Percentiles rank a stretch among this genome's conserved stretches.
These are phyloP conservation scores for Augochlora pura DNA, from an alignment of 1,140 invertebrate species.

Conservation along the genomic window DNA sequence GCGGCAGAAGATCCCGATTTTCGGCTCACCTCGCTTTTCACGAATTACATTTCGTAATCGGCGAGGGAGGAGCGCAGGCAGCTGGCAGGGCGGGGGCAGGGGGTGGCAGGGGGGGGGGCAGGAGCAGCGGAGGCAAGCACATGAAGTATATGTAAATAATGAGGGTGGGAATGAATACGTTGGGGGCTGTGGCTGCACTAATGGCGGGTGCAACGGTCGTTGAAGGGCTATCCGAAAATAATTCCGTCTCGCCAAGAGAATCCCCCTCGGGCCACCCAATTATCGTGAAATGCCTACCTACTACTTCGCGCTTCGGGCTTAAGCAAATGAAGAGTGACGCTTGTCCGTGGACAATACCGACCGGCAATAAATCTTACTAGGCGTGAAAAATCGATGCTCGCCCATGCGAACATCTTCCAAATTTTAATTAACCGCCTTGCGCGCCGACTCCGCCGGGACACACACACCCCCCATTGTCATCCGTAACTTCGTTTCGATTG, in stretches of 20 bases:
- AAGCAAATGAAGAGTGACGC: conserved; percentile 65
- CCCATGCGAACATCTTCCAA: not conserved
- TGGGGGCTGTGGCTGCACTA: conserved; percentile 62
- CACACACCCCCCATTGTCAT: too few relatives aligned
- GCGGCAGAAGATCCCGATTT: conserved; percentile 48
- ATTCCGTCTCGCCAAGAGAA: conserved; percentile 64
- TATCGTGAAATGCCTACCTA: conserved; percentile 72
- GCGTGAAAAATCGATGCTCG: conserved; percentile 32
- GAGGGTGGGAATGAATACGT: conserved; percentile 74
- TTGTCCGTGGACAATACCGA: conserved; percentile 43
- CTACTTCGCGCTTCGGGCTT: conserved; percentile 68
- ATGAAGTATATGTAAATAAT: conserved; percentile 78
- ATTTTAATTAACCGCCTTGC: too few relatives aligned
- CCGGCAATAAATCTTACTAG: conserved; percentile 52
- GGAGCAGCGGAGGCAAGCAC: conserved; percentile 56
- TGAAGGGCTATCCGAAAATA: conserved; percentile 76
- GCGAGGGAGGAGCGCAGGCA: not conserved
- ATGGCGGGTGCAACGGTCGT: conserved; percentile 76
- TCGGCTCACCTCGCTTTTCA: conserved; percentile 44
- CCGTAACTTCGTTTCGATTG: too few relatives aligned
- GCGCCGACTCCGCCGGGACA: too few relatives aligned
- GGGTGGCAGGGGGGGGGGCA: not conserved
- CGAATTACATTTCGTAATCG: conserved; percentile 57
- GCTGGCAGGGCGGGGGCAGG: too few relatives aligned
- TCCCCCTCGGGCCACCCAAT: conserved; percentile 70